Base-by-base conservation (phyloP, 1,140 invertebrate genomes). In the Frieseomelitta varia region DNA sequence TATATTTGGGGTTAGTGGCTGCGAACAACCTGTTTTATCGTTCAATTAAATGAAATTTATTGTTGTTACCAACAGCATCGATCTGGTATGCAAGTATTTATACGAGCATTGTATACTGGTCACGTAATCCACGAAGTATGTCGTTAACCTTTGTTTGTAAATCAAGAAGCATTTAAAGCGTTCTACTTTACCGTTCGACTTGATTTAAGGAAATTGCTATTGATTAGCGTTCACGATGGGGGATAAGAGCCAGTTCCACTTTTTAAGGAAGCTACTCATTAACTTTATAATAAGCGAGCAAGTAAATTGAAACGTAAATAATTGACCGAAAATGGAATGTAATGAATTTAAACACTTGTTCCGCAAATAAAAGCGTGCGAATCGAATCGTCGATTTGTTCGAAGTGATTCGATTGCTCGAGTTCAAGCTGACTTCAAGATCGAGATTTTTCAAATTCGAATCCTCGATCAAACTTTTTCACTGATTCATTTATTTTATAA, bases 181-280 rank as follows among this genome's bases (percentile, higher is more conserved):
- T 39, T 72, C 81, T 53, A 79, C 55, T 84, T 84, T 84, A 34
- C 15, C 74, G 63, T 68, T 55, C 34, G n/a, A 19, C 74, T 68
- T 77, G 65, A 79, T 84, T 84, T 84, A 79, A 84, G 75, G 61
- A 84, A 84, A 84, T 84, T 84, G 67, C 39, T 79, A 84, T 79
- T 84, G 75, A 84, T 84, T 84, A 68, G 24, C 56, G 56, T 51
- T 27, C 19, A 21, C 53, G 65, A 83, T 83, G 65, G 74, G 74
- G 63, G 73, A 58, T 39, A 27, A 47, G 17, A 58, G 55, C 39
- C 39, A 53, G 67, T 56, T 58, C 55, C 24, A 79, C 55, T 79
- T 78, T 76, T 71, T 47, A 79, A 84, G 75, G 75, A 84, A 79
- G 81, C 24, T 39, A 27, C 61, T 79, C 75, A 51, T 84, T 79